These are phyloP conservation scores for Tetraneura akinire DNA, from an alignment of 1,140 invertebrate species.

Conservation along the genomic window DNA sequence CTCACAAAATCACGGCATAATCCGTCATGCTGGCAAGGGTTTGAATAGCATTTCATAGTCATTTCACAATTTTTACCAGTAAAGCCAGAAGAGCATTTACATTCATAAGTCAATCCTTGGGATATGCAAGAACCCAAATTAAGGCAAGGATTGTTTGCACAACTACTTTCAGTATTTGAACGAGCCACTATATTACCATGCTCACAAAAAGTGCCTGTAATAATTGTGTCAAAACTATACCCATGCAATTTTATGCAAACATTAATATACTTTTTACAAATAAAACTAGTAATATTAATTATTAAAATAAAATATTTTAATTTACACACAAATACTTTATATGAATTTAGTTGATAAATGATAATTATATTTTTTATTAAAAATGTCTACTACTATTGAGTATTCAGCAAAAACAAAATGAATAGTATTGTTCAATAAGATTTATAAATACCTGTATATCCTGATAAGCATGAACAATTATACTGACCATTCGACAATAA, in stretches of 20 bases:
- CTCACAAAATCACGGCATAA: slow-evolving; percentile 60
- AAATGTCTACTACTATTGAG: too few species aligned
- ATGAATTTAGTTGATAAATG: too few species aligned
- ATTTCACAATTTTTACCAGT: slow-evolving; percentile 70
- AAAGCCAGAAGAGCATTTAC: slow-evolving; percentile 77
- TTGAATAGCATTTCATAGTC: slow-evolving; percentile 63
- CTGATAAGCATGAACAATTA: slow-evolving; percentile 67
- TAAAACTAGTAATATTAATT: not conserved
- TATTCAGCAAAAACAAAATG: too few species aligned
- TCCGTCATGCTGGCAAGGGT: slow-evolving; percentile 63
- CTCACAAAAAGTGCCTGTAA: slow-evolving; percentile 48
- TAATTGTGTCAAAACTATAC: slow-evolving; percentile 33
- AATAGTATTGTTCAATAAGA: not conserved
- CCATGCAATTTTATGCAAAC: slow-evolving; percentile 35
- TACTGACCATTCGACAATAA: slow-evolving; percentile 68
- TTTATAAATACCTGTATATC: slow-evolving; percentile 65
- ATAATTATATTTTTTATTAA: too few species aligned
- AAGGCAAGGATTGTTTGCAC: slow-evolving; percentile 62
- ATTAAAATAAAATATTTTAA: not conserved
- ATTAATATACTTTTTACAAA: not conserved
- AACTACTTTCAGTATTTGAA: slow-evolving; percentile 52
- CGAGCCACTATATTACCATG: slow-evolving; percentile 42
- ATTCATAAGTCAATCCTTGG: slow-evolving; percentile 62
- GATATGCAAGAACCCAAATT: slow-evolving; percentile 63
- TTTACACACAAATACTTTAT: not conserved